phyloP scores from a whole-genome alignment of 2,113 vertebrate genomes.

The Malaclemys terrapin region DNA sequence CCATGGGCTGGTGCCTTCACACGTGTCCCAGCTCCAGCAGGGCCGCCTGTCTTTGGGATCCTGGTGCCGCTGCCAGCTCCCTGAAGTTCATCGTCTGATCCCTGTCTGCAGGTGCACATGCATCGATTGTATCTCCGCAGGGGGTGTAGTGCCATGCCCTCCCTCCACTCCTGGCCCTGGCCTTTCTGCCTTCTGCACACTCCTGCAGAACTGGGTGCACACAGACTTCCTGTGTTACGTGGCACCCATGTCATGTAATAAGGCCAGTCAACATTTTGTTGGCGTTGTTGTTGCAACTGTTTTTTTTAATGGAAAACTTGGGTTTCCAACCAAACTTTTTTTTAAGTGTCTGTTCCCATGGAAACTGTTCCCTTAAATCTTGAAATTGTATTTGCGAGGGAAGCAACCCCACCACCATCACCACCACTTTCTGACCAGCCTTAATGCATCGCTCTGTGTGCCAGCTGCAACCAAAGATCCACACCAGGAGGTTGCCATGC shows the following conservation, averaged over 20 bases:
- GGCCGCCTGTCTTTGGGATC: no score
- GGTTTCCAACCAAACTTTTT: background rate
- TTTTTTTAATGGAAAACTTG: background rate
- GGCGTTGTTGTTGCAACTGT: no score
- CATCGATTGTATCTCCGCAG: background rate
- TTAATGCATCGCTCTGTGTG: background rate
- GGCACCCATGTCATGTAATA: background rate
- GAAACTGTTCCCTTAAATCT: background rate
- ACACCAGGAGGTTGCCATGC: background rate
- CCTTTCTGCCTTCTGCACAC: background rate
- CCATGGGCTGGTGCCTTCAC: background rate
- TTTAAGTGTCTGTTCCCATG: background rate
- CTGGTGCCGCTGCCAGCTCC: background rate
- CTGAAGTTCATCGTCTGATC: background rate
- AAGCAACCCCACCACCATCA: no score
- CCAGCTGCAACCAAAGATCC: background rate
- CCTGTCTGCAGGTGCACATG: background rate
- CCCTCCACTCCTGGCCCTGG: no score
- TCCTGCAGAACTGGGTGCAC: background rate
- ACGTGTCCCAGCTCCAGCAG: background rate
- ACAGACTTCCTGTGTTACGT: no score
- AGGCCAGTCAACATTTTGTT: background rate
- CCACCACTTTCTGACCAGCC: background rate
- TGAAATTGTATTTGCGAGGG: background rate
- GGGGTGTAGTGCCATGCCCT: background rate